Evolutionary conservation across 2,113 vertebrate genomes (phyloP).

Genomic region (Chaetodon trifascialis): DNA sequence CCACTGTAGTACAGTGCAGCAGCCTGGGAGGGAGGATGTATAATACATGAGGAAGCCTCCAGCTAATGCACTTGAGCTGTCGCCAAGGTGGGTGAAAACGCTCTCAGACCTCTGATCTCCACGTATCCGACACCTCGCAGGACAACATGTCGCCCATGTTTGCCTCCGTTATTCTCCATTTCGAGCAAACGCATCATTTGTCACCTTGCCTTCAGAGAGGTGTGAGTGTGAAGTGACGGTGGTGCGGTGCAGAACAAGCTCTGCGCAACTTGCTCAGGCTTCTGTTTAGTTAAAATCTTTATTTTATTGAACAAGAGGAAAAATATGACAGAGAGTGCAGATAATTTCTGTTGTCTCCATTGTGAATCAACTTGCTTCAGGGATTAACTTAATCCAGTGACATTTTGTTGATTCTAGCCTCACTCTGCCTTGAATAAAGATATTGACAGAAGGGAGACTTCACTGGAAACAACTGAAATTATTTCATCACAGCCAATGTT

Average conservation of each 20-base stretch:
- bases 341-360: not conserved
- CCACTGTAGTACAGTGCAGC: slow-evolving; percentile 30
- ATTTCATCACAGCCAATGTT: not conserved
- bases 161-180: not conserved
- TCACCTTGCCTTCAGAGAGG: slow-evolving; percentile 25
- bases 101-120: slow-evolving; percentile 41
- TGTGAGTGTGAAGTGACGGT: slow-evolving; percentile 2
- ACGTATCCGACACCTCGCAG: slow-evolving; percentile 21
- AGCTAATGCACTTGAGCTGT: slow-evolving; percentile 63
- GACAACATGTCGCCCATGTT: slow-evolving; percentile 37
- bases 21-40: slow-evolving; percentile 31
- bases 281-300: not conserved
- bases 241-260: not conserved
- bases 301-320: not conserved
- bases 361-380: not conserved
- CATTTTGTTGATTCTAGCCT: slow-evolving; percentile 5
- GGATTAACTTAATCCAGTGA: slow-evolving; percentile 36
- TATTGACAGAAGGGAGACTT: slow-evolving; percentile 3
- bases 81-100: slow-evolving; percentile 2
- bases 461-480: slow-evolving; percentile 2
- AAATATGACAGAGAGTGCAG: not conserved
- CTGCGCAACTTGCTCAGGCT: not conserved
- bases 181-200: slow-evolving; percentile 22
- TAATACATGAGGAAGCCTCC: slow-evolving; percentile 53
- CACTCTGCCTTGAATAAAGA: not conserved